These are phyloP conservation scores for Axinella damicornis DNA, from an alignment of 37 sponge, comb jelly and placozoan species.

Conservation along the genomic window DNA sequence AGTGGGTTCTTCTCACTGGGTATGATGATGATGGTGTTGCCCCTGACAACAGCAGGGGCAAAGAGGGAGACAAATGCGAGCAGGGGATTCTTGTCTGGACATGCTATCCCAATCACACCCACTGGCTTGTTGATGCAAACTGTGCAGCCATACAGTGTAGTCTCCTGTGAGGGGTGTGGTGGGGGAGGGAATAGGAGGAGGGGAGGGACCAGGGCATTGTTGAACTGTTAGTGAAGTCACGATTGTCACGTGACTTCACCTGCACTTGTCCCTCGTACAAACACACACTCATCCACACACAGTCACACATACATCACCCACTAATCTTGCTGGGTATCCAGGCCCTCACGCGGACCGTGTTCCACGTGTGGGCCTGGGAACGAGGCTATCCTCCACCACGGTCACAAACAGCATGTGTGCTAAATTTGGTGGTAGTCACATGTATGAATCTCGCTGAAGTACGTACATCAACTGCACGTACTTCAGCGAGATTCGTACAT, in stretches of 20 bases:
- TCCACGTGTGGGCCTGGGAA: no score
- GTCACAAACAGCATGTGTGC: no score
- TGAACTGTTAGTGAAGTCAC: no score
- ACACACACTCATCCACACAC: no score
- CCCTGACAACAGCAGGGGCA: slow-evolving; percentile 95
- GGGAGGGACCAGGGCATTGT: not conserved
- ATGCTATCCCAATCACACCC: slow-evolving; percentile 95
- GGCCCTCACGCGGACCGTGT: no score
- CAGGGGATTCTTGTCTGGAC: slow-evolving; percentile 90
- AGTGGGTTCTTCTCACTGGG: slow-evolving; percentile 95
- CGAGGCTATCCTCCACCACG: no score
- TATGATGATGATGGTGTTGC: slow-evolving; percentile 94
- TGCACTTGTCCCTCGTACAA: slow-evolving; percentile 94
- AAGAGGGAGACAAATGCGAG: slow-evolving; percentile 96
- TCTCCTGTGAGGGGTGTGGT: slow-evolving; percentile 78
- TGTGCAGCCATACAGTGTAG: slow-evolving; percentile 91
- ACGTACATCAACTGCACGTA: no score
- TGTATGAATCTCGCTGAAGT: no score
- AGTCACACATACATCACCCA: no score
- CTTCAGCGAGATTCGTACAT: no score
- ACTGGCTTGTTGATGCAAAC: slow-evolving; percentile 93
- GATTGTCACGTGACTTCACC: slow-evolving; percentile 28
- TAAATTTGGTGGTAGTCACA: no score
- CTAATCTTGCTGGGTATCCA: no score
- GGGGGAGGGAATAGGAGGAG: not conserved